These are phyloP conservation scores for Scomberomorus guttatus DNA, from an alignment of 2,797 vertebrate genomes.

Conservation along the genomic window DNA sequence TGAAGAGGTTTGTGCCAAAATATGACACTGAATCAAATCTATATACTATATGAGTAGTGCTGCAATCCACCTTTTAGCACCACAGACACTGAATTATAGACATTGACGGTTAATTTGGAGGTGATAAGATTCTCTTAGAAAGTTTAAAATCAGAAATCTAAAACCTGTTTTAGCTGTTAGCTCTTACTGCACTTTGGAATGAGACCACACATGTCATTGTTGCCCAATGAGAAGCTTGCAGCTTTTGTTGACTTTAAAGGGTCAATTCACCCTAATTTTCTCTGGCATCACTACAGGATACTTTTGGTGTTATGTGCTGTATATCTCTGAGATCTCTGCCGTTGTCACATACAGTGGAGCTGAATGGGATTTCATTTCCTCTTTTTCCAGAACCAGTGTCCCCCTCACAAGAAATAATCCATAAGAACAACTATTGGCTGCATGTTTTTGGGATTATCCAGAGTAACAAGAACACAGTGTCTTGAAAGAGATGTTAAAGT, in stretches of 20 bases:
- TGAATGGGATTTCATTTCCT: too few relatives aligned
- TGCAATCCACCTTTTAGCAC: not conserved
- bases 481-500: not conserved
- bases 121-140: not conserved
- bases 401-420: not conserved
- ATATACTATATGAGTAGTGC: not conserved
- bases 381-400: too few relatives aligned
- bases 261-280: not conserved
- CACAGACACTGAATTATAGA: not conserved
- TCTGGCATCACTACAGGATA: not conserved
- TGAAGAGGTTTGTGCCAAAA: constrained; percentile 29
- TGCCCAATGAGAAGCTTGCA: too few relatives aligned
- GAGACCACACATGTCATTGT: too few relatives aligned
- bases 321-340: too few relatives aligned
- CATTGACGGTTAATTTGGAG: not conserved
- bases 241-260: too few relatives aligned
- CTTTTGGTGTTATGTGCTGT: not conserved
- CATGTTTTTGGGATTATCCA: not conserved
- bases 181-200: too few relatives aligned
- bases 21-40: constrained; percentile 1
- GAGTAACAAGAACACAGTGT: not conserved
- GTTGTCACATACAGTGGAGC: too few relatives aligned
- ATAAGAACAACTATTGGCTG: not conserved
- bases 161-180: too few relatives aligned
- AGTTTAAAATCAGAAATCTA: too few relatives aligned